Evolutionary conservation across 2,797 vertebrate genomes (phyloP), one percentile per base, ranked within the genome.

Genomic region (Meda fulgida): DNA sequence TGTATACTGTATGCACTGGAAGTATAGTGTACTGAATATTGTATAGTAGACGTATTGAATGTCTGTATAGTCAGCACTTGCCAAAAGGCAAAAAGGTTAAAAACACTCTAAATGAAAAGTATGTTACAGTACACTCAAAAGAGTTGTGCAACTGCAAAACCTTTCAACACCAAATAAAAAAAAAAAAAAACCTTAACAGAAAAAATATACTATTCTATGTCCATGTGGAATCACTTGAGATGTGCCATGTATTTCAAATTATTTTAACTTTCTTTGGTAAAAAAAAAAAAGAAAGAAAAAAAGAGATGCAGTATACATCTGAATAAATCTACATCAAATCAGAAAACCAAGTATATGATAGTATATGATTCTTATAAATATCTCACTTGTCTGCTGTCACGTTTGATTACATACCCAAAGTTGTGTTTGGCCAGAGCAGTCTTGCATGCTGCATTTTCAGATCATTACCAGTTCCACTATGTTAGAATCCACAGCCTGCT

Each of bases 381-480:
- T 43, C 9, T 43, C 40, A 14, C 70, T 82, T 73, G 53, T 82
- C 63, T 73, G 34, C 29, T 0, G 26, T 55, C 63, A 84, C 16
- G 4, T 55, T 40, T 77, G 43, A 77, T 84, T 78, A 69, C 43
- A 76, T 76, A 65, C 21, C 53, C 29, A 36, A 65, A 83, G 66
- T 6, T 51, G 14, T 80, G 40, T 76, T 71, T 78, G 31, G 16
- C 23, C 63, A 77, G 53, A 86, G 40, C 65, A 77, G 40, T 71
- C 29, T 65, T 83, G 43, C 71, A 23, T 65, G 46, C 51, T 51
- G 55, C 21, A 72, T 36, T n/a, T n/a, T 53, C 58, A 43, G 81
- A 79, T 80, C 81, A 66, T 87, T 86, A 73, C 58, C 46, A 43
- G 77, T 80, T 71, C 60, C 60, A 80, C 48, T 36, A 18, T 58